These are phyloP conservation scores for Mustela erminea DNA, from an alignment of 2,797 vertebrate species.

Conservation along the genomic window DNA sequence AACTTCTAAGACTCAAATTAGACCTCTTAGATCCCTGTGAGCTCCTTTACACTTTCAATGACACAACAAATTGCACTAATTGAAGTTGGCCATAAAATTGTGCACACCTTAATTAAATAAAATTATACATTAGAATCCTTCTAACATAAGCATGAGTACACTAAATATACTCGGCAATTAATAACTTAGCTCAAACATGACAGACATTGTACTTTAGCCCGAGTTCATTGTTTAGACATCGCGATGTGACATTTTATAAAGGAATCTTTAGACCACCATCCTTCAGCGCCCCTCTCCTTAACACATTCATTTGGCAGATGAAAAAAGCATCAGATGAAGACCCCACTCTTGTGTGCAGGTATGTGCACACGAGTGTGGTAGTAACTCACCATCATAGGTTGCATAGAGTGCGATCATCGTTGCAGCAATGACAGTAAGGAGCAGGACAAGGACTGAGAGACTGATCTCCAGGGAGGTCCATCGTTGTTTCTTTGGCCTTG, in stretches of 20 bases:
- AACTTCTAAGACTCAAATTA: constrained; percentile 59
- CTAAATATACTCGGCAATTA: neutral
- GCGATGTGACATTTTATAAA: neutral
- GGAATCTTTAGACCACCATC: neutral
- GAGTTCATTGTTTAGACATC: neutral
- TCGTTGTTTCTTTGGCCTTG: constrained; percentile 92
- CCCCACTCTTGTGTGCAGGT: neutral
- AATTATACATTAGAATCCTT: constrained; percentile 29
- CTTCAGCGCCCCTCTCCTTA: neutral
- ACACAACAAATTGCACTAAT: constrained; percentile 3
- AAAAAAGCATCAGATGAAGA: neutral
- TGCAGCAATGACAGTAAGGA: constrained; percentile 93
- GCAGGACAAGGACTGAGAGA: constrained; percentile 91
- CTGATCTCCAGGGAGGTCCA: constrained; percentile 95
- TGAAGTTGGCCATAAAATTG: neutral
- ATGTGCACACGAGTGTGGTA: fast-evolving
- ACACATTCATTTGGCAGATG: neutral
- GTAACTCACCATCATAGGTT: constrained; percentile 91
- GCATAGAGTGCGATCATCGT: constrained; percentile 94
- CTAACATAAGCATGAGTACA: constrained; percentile 8
- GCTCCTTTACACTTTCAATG: constrained; percentile 32
- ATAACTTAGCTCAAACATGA: constrained; percentile 49
- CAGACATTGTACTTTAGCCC: neutral
- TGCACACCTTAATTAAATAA: constrained; percentile 46
- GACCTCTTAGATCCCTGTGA: neutral